Base-by-base conservation (phyloP, 1,140 invertebrate species). In the Aphaenogaster rudis region DNA sequence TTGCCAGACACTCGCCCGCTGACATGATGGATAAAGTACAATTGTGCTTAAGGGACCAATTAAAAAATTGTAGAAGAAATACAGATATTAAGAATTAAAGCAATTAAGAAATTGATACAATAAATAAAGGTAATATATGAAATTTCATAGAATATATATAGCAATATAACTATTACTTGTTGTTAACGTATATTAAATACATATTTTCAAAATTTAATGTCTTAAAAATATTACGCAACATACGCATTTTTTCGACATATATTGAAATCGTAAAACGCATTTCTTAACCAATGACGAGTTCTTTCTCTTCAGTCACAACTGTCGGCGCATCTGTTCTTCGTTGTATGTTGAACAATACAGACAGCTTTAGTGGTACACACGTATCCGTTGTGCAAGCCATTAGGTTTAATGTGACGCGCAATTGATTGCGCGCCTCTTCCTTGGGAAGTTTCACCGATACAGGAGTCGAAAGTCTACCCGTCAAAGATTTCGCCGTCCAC, bases 361-460 rank as follows among this genome's bases (percentile, higher is more conserved):
- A 90, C 67, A 96, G 93, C 86, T 93, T 95, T 88, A 95, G 95
- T 61, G 95, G 94, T 80, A 96, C 92, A 90, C 96, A 96, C 82
- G 94, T 93, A 33, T 95, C 93, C 33, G 88, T 90, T 50, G 92
- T 96, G 86, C 96, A 96, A 33, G 94, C 94, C 3, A 96, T 91
- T 59, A 96, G 81, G 91, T 96, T 91, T 79, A 96, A 94, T 88
- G 61, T 91, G 50, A 96, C 91, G 77, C 91, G 86, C n/a, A 96
- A 87, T 85, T 93, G 87, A 69, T 89, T 87, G 42, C 63, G 48
- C 45, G 84, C 89, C 67, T 91, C 87, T 85, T 91, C 94, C 84
- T 91, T 86, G 63, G 89, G 92, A 93, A 95, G 91, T 93, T 86
- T 95, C 78, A 96, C 84, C 76, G 92, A 92, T 59, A 96, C 86